A percentile compares a stretch with the other conserved stretches of the same genome.
Evolutionary conservation across 2,888 invertebrate genomes (phyloP).

Genomic region (Anoncus sp.): DNA sequence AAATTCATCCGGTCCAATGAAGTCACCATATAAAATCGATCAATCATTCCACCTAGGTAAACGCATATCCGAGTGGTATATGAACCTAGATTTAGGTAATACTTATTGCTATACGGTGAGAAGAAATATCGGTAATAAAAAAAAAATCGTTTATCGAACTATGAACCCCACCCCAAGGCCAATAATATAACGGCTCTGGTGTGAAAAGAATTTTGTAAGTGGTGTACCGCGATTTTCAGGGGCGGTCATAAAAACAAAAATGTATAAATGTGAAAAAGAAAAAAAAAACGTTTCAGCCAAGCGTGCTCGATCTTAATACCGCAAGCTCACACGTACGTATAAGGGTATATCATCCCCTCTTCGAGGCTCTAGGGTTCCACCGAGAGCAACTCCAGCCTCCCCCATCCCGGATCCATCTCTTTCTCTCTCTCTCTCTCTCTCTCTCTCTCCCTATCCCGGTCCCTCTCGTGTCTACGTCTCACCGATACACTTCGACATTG

Average conservation of each 20-base stretch:
- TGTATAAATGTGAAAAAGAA: constrained; percentile 2
- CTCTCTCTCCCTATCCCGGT: constrained; percentile 43
- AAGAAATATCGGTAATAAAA: not conserved
- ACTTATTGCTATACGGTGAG: not conserved
- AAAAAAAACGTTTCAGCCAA: constrained; percentile 45
- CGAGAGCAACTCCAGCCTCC: constrained; percentile 7
- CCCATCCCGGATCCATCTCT: no score
- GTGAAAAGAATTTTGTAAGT: constrained; percentile 52
- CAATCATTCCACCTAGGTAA: not conserved
- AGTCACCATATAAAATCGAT: not conserved
- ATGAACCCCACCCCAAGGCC: constrained; percentile 23
- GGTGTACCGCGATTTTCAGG: constrained; percentile 73
- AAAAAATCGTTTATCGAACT: constrained; percentile 15
- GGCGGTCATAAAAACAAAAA: constrained; percentile 71
- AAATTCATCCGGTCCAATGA: not conserved
- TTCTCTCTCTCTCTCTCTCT: constrained; percentile 26
- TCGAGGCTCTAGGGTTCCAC: constrained; percentile 12
- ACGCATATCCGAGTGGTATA: not conserved
- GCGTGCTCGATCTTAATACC: constrained; percentile 64
- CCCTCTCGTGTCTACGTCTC: constrained; percentile 58
- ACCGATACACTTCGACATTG: constrained; percentile 65
- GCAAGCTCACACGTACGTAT: constrained; percentile 58
- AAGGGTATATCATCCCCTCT: constrained; percentile 58
- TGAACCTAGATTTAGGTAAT: not conserved
- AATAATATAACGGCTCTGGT: not conserved